Base-by-base conservation (phyloP, 1,140 invertebrate species). In the Bombus cullumanus region DNA sequence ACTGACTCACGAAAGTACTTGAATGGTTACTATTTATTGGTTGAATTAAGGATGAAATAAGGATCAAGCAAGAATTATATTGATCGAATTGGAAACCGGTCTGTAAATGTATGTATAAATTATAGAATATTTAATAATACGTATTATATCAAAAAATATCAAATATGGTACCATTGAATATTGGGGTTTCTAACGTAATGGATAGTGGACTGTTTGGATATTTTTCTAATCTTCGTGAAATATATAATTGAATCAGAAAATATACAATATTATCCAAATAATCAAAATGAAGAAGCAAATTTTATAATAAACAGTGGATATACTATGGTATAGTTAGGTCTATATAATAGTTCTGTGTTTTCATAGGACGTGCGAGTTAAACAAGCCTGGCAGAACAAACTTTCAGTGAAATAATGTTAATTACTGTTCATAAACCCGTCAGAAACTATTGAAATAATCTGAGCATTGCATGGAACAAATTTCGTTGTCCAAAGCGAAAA, bases 361-460 rank as follows among this genome's bases (percentile, higher is more conserved):
- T 59, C n/a, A 39, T 59, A 6, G 15, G 28, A 28, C 9, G 13
- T 12, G 34, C 13, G 34, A 34, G 25, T 9, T n/a, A n/a, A 74
- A 59, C 74, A 37, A 62, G 6, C 47, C 5, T 31, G 6, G 34
- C 31, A 22, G 15, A 18, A n/a, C 53, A 59, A 76, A 76, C 12
- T 76, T 76, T 39, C 9, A 9, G 15, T 6, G 34, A n/a, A 76
- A 76, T 59, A 37, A 76, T 59, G 37, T 39, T 59, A 76, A 76
- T 76, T 59, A 25, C 37, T 59, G 43, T 31, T 34, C 12, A 9
- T 22, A 59, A 76, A 62, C 74, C n/a, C 18, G 25, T 22, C 72
- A 10, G 3, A 31, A 31, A 43, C 28, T 74, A 74, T 74, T 47
- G 41, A 74, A 74, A 74, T 47, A 74, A 43, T 74, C 22, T 31